Evolutionary conservation across 2,113 vertebrate species (phyloP).

Genomic region (Macaca mulatta): DNA sequence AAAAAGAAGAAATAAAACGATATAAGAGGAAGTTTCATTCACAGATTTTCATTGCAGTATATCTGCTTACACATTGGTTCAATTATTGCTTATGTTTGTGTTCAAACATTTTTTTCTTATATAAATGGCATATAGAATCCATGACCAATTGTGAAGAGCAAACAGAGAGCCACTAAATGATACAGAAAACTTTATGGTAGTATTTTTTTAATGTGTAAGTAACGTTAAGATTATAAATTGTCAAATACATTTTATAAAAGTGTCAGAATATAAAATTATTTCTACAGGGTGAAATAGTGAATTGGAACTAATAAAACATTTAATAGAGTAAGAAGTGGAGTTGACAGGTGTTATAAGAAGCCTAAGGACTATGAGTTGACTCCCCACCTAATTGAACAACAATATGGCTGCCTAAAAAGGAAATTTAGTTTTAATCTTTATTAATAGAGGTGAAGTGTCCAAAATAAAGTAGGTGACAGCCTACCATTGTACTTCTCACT

Average conservation of each 20-base stretch:
- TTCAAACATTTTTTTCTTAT: neutral
- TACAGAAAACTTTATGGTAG: neutral
- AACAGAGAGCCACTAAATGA: neutral
- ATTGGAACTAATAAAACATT: neutral
- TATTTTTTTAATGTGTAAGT: constrained; percentile 13
- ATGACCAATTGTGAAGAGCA: neutral
- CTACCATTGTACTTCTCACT: neutral
- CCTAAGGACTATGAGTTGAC: neutral
- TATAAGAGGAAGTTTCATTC: neutral
- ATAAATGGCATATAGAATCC: neutral
- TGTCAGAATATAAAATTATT: constrained; percentile 13
- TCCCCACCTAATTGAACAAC: neutral
- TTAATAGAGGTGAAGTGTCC: neutral
- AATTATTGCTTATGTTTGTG: neutral
- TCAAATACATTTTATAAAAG: neutral
- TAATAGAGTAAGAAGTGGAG: neutral
- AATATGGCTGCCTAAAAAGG: neutral
- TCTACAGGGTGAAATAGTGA: neutral
- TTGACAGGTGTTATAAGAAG: neutral
- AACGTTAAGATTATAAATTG: neutral
- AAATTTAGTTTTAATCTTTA: neutral
- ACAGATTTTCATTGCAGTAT: neutral
- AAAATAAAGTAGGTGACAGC: neutral
- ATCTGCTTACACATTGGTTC: neutral
- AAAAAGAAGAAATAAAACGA: neutral